Conservation (phyloP, 2,797 vertebrate genomes). For the Apogon hyalosoma region DNA sequence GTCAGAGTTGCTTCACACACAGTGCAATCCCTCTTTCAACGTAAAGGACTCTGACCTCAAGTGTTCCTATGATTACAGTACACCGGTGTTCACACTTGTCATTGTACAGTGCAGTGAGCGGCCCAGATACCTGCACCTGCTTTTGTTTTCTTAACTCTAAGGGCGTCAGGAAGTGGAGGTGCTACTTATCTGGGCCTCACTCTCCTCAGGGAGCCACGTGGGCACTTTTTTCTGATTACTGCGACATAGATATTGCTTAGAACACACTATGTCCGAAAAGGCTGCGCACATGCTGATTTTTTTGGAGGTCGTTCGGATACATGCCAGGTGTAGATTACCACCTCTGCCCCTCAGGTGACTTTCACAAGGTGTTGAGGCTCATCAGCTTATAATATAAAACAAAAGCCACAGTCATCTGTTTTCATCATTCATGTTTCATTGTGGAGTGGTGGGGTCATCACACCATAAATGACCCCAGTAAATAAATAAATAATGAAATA, state of each 20-base stretch:
- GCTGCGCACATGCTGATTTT: constrained; percentile 41
- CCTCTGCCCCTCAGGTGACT: constrained; percentile 54
- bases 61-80: constrained; percentile 11
- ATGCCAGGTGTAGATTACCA: constrained; percentile 67
- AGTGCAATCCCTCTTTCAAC: background rate
- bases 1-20: background rate
- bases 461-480: no score
- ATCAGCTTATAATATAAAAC: constrained; percentile 6
- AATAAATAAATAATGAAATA: no score
- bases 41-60: constrained; percentile 10
- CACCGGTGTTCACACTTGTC: constrained; percentile 8
- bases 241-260: constrained; percentile 71
- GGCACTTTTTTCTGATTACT: constrained; percentile 75
- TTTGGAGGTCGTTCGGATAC: constrained; percentile 70
- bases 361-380: constrained; percentile 34
- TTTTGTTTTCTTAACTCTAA: constrained; percentile 39
- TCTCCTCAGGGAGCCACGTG: constrained; percentile 67
- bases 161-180: constrained; percentile 42
- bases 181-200: constrained; percentile 59
- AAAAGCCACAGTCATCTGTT: background rate
- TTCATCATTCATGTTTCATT: no score
- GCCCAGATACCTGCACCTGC: constrained; percentile 70
- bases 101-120: constrained; percentile 12
- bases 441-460: no score
- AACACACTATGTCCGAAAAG: constrained; percentile 58